Conservation (phyloP, 2,888 invertebrate genomes). For the Tortricodes alternella region DNA sequence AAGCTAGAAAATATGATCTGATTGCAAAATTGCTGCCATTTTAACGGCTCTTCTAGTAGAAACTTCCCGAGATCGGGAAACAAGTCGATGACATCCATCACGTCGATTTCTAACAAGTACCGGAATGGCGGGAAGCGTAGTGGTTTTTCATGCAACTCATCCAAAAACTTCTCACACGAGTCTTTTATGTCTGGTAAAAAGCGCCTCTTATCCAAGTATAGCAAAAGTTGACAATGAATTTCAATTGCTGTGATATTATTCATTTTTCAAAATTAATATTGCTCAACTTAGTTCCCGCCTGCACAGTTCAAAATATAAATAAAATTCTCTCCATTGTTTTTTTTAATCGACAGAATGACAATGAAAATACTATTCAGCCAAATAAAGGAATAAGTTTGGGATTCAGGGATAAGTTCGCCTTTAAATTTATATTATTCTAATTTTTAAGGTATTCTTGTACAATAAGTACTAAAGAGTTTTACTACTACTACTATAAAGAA, state of each 20-base stretch:
- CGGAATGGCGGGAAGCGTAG: slow-evolving; percentile 61
- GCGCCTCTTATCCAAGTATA: slow-evolving; percentile 64
- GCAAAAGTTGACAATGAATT: slow-evolving; percentile 54
- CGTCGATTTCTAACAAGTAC: slow-evolving; percentile 58
- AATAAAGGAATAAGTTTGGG: neutral
- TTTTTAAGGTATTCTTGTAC: too few species aligned
- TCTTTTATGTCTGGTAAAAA: slow-evolving; percentile 55
- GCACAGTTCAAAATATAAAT: neutral
- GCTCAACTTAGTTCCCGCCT: too few species aligned
- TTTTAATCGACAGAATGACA: neutral
- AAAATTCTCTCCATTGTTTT: neutral
- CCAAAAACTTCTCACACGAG: slow-evolving; percentile 52
- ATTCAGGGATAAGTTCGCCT: too few species aligned
- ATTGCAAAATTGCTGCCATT: slow-evolving; percentile 55
- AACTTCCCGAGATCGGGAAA: slow-evolving; percentile 54
- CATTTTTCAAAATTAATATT: too few species aligned
- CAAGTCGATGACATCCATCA: slow-evolving; percentile 60
- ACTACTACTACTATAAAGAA: too few species aligned
- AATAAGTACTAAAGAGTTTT: too few species aligned
- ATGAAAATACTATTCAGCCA: neutral
- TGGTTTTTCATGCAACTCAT: slow-evolving; percentile 50
- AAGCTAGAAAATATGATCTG: slow-evolving; percentile 64
- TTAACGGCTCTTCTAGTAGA: slow-evolving; percentile 62
- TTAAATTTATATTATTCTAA: too few species aligned
- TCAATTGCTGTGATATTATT: slow-evolving; percentile 50